Base-by-base conservation (phyloP, 2,113 vertebrate genomes). In the Xiphophorus hellerii region DNA sequence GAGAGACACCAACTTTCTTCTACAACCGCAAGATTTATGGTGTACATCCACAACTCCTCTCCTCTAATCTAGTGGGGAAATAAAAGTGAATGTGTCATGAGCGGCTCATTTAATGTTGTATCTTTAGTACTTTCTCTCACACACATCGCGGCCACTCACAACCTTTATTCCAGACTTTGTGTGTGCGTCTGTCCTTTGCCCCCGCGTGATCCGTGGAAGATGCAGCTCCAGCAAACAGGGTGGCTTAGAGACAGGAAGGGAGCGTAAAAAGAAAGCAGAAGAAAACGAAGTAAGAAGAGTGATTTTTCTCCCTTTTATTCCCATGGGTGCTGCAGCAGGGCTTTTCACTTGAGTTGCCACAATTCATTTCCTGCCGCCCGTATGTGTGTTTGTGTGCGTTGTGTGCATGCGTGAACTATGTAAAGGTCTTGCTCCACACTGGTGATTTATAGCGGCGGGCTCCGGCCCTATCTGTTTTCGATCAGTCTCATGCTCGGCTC, bases 391-490 rank as follows among this genome's bases (percentile, higher is more conserved):
- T 78, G 61, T 72, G 82, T 72, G 84, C 77, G 66, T 80, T 74
- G 76, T 84, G 84, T 84, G 90, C 80, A 77, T 84, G 83, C 89
- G 88, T 88, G 89, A 93, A 87, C 90, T 89, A 92, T 92, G 85
- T 85, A 86, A 91, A 87, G 87, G 92, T 91, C 88, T 90, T 90
- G 91, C 92, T 93, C 93, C 86, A 90, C 87, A 58, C 74, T 85
- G 86, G 88, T 94, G 94, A 94, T 95, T 95, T 94, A 94, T 93
- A 89, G 92, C 80, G 66, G 87, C 67, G 84, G 90, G 90, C 89
- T 90, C 84, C 68, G 88, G 92, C 90, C 88, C 88, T 95, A 93
- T 94, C 92, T 95, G 94, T 92, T 95, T 94, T 92, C 92, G 91
- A 94, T 95, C 93, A 94, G 92, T 89, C 88, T 88, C 90, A 90